Evolutionary conservation across 1,140 invertebrate species (phyloP), one percentile per base, ranked within the genome.

Genomic region (Drosophila obscura): DNA sequence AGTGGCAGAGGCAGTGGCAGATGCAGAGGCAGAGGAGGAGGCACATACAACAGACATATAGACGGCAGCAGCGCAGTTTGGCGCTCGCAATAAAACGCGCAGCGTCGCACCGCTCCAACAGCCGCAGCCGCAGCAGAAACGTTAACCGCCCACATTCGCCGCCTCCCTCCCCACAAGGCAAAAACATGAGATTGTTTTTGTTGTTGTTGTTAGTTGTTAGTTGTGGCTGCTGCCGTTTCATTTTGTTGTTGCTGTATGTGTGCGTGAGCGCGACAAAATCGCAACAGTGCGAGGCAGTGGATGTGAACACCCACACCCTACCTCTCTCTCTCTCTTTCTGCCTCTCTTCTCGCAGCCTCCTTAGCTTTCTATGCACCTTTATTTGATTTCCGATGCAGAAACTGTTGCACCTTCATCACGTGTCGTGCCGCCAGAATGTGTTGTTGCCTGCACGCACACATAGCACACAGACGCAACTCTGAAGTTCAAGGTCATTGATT

Each of bases 401-500:
- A 75, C 73, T 65, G 73, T 75, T 75, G 52, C 64, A 59, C 55
- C 66, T 28, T 28, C 31, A 73, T 74, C 71, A 74, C 63, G 57
- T 75, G 60, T 57, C 35, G 51, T 68, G 31, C 11, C 59, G 24
- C 48, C 50, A 72, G 50, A 39, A 39, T 39, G 11, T 39, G 35
- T 13, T 13, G 11, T 39, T 39, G 35, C 11, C 11, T 39, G 11
- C 35, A 39, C 11, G 11, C 35, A 39, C 35, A 39, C 35, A 39
- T 39, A 39, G 3, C 35, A 13, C 4, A 39, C 35, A 39, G 35
- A 13, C 11, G 35, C 35, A 13, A 13, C 35, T 39, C 35, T 68
- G 65, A 85, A 82, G 82, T 85, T 87, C 82, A 85, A 87, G 82
- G 82, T 78, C 78, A 87, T 75, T 68, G 57, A 56, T 77, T 77